A percentile compares a stretch with the other conserved stretches of the same genome.
phyloP scores from a whole-genome alignment of 2,797 vertebrate species.

The Adelosebastes latens region DNA sequence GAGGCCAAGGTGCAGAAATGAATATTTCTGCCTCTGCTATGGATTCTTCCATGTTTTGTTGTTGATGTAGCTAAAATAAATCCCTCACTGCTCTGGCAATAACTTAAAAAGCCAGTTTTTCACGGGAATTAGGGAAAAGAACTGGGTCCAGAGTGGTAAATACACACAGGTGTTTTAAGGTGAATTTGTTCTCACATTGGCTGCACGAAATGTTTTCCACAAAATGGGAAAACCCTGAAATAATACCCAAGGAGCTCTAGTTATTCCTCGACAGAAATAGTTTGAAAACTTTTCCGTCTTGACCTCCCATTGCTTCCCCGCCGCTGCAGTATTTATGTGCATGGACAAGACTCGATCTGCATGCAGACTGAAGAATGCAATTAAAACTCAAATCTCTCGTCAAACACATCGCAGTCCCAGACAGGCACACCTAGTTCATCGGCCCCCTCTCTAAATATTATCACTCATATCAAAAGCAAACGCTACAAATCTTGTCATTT shows the following conservation, averaged over 20 bases:
- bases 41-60: not conserved
- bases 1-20: not conserved
- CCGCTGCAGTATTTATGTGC: constrained; percentile 30
- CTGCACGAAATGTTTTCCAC: not conserved
- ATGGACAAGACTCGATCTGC: constrained; percentile 55
- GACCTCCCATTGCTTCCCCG: constrained; percentile 23
- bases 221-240: not conserved
- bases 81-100: not conserved
- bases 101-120: constrained; percentile 6
- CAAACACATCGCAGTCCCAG: constrained; percentile 77
- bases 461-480: constrained; percentile 85
- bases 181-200: not conserved
- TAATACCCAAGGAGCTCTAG: not conserved
- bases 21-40: not conserved
- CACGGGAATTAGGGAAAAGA: not conserved
- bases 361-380: constrained; percentile 75
- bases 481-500: constrained; percentile 76
- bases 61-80: not conserved
- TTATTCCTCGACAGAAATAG: not conserved
- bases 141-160: not conserved
- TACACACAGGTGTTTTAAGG: not conserved
- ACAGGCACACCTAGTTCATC: constrained; percentile 63
- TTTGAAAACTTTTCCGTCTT: constrained; percentile 28
- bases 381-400: constrained; percentile 82
- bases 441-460: constrained; percentile 81